Conservation (phyloP, 1,140 invertebrate genomes). For the Bemisia tabaci region DNA sequence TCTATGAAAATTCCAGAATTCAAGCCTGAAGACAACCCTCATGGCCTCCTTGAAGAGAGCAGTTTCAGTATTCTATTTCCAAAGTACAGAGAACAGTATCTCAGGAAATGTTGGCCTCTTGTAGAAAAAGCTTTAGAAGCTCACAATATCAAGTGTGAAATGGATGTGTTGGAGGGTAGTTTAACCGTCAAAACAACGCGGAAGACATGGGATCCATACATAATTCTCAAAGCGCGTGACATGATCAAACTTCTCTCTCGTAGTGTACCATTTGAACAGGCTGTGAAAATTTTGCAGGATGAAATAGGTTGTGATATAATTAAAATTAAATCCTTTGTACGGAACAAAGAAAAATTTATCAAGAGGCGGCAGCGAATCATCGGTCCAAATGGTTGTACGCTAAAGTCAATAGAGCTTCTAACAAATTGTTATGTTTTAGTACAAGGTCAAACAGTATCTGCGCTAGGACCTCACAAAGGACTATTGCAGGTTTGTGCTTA, state of each 20-base stretch:
- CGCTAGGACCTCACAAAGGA: slow-evolving; percentile 89
- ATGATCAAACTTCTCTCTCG: slow-evolving; percentile 88
- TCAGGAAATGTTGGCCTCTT: slow-evolving; percentile 90
- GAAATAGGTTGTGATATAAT: slow-evolving; percentile 91
- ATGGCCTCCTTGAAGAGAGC: slow-evolving; percentile 61
- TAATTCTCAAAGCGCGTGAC: slow-evolving; percentile 93
- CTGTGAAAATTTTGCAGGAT: slow-evolving; percentile 69
- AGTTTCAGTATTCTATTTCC: slow-evolving; percentile 71
- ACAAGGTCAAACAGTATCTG: slow-evolving; percentile 95
- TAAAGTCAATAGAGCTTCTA: slow-evolving; percentile 96
- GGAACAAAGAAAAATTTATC: slow-evolving; percentile 90
- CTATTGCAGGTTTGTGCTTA: slow-evolving; percentile 54
- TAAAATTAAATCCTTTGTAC: slow-evolving; percentile 82
- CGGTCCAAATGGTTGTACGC: slow-evolving; percentile 90
- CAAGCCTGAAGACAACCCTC: slow-evolving; percentile 77
- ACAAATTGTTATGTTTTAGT: slow-evolving; percentile 96
- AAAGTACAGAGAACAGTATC: slow-evolving; percentile 92
- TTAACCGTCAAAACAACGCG: slow-evolving; percentile 91
- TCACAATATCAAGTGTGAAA: slow-evolving; percentile 70
- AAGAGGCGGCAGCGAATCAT: slow-evolving; percentile 89
- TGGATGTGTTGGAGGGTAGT: slow-evolving; percentile 90
- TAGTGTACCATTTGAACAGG: slow-evolving; percentile 95
- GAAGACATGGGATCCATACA: slow-evolving; percentile 98
- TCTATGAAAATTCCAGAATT: slow-evolving; percentile 80
- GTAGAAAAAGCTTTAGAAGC: slow-evolving; percentile 72